Evolutionary conservation across 1,140 invertebrate species (phyloP).

Genomic region (Gryon sp.): DNA sequence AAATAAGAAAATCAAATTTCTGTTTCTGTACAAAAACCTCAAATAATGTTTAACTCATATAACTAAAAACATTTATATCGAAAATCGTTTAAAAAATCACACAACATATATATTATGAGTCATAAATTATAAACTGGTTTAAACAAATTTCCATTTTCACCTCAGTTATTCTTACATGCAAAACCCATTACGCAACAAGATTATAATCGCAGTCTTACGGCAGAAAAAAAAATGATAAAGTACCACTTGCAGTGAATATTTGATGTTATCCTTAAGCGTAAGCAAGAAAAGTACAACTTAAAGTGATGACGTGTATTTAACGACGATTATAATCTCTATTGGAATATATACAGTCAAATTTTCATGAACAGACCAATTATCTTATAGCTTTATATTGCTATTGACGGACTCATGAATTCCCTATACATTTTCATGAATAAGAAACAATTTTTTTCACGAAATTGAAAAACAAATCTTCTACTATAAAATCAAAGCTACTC

Average conservation of each 20-base stretch:
- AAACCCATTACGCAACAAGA: constrained; percentile 14
- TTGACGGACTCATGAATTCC: constrained; percentile 18
- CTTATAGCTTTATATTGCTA: constrained; percentile 52
- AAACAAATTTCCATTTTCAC: constrained; percentile 11
- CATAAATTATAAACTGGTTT: constrained; percentile 5
- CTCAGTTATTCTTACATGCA: background rate
- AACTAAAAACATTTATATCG: no score
- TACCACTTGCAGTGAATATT: constrained; percentile 10
- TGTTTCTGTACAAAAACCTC: no score
- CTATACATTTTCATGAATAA: constrained; percentile 34
- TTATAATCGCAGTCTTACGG: constrained; percentile 2
- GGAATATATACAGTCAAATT: constrained; percentile 35
- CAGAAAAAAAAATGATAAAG: constrained; percentile 24
- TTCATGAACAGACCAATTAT: constrained; percentile 40
- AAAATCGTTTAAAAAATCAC: no score
- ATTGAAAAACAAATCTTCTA: no score
- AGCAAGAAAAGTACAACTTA: constrained; percentile 55
- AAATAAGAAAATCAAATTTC: no score
- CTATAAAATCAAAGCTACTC: no score
- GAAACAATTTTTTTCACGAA: no score
- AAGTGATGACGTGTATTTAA: constrained; percentile 60
- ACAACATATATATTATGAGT: no score
- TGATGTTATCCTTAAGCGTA: constrained; percentile 41
- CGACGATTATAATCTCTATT: constrained; percentile 33
- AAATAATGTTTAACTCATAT: no score